Evolutionary conservation across 1,140 invertebrate genomes (phyloP).

Genomic region (Pararge aegeria): DNA sequence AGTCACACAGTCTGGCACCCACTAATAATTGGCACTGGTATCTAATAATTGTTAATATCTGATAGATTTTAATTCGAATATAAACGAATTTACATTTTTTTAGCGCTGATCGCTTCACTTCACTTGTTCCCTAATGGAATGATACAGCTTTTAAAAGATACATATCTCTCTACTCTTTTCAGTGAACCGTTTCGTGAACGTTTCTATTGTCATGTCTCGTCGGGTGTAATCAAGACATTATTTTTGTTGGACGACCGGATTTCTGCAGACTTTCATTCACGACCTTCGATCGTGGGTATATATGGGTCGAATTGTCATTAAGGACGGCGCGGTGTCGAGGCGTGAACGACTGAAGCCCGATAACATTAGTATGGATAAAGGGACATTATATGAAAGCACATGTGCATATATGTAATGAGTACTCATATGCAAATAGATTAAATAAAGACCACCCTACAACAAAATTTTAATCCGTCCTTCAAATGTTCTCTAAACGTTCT

Average conservation of each 20-base stretch:
- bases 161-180: not conserved
- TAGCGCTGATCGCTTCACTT: no score
- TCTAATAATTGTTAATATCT: no score
- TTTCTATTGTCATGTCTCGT: constrained; percentile 18
- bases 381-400: not conserved
- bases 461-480: no score
- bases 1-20: no score
- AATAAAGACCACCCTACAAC: no score
- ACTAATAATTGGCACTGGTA: no score
- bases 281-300: constrained; percentile 17
- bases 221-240: constrained; percentile 45
- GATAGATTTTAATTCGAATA: no score
- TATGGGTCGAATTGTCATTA: constrained; percentile 3
- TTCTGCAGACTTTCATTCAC: constrained; percentile 44
- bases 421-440: no score
- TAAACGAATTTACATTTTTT: no score
- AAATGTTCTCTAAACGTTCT: no score
- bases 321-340: not conserved
- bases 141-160: not conserved
- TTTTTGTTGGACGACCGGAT: constrained; percentile 42
- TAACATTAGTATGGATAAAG: not conserved
- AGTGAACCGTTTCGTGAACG: not conserved
- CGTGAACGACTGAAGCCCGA: not conserved
- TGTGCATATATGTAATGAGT: not conserved
- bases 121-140: no score